Evolutionary conservation across 2,888 invertebrate species (phyloP), one percentile per base, ranked within the genome.

Genomic region (Caenorhabditis auriculariae): DNA sequence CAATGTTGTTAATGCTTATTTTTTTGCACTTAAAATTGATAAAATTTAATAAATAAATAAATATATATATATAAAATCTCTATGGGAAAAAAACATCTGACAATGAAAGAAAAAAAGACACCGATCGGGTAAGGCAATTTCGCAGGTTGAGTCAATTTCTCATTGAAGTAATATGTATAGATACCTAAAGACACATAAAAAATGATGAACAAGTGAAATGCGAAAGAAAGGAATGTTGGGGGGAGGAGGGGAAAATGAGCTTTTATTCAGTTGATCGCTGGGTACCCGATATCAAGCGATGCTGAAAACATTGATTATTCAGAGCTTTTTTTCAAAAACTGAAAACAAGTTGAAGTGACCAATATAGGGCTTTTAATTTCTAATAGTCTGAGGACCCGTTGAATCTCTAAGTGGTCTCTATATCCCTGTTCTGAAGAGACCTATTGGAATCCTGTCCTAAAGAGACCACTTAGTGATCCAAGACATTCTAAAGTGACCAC

Each of bases 271-370:
- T 69, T 69, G 35, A 77, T 77, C 39, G 76, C 76, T 41, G 77
- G 76, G 38, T 77, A 77, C 28, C 77, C 76, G 44, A 77, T 72
- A 50, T 77, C 76, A 37, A 77, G 58, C 1, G 70, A 44, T 28
- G 66, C 74, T 74, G 43, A 55, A 72, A 68, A 23, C 2, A 12
- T 27, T 12, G 28, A 61, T 12, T 21, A 61, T 44, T 23, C 9
- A 12, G 12, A 1, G 12, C 15, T 44, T 24, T n/a, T n/a, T n/a
- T n/a, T n/a, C 12, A 19, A 44, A 57, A 29, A 60, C 59, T 55
- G 63, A 54, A 58, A 62, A 39, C n/a, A 32, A 43, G 9, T 41
- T 17, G 19, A n/a, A n/a, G n/a, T n/a, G n/a, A n/a, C n/a, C n/a
- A n/a, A n/a, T n/a, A n/a, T n/a, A n/a, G n/a, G n/a, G n/a, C n/a